Evolutionary conservation across 2,888 invertebrate species (phyloP).

Genomic region (Prionchulus punctatus): DNA sequence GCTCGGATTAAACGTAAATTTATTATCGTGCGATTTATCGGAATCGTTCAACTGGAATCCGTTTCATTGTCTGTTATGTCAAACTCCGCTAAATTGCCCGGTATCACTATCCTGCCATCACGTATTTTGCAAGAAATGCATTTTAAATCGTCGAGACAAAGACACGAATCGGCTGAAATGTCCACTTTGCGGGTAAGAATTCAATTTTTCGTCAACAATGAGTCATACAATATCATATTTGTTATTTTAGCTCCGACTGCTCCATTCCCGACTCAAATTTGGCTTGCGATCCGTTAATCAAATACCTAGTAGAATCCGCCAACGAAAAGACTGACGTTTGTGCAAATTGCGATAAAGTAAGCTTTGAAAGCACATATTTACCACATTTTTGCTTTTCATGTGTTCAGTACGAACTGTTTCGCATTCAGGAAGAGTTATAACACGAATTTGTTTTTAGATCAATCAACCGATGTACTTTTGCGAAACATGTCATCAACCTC

Average conservation of each 20-base stretch:
- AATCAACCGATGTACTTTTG: constrained; percentile 54
- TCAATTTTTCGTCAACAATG: constrained; percentile 5
- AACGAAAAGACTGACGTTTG: constrained; percentile 55
- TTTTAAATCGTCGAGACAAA: constrained; percentile 42
- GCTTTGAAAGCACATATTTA: constrained; percentile 19
- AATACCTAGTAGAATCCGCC: constrained; percentile 52
- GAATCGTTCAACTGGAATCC: constrained; percentile 39
- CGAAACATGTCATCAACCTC: constrained; percentile 57
- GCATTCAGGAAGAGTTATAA: no score
- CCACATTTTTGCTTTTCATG: background rate
- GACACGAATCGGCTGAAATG: constrained; percentile 48
- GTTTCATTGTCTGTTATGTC: constrained; percentile 49
- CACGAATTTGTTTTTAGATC: constrained; percentile 20
- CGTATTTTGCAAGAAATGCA: constrained; percentile 51
- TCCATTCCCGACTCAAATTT: background rate
- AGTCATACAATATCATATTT: background rate
- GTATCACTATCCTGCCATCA: constrained; percentile 53
- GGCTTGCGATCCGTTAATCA: constrained; percentile 46
- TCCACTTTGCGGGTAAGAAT: constrained; percentile 49
- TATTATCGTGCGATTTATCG: background rate
- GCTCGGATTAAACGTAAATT: background rate
- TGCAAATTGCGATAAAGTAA: constrained; percentile 55
- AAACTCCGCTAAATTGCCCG: constrained; percentile 51
- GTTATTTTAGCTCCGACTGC: constrained; percentile 3
- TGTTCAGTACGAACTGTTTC: background rate